A percentile compares a stretch with the other conserved stretches of the same genome.
phyloP scores from a whole-genome alignment of 64 coral and sea anemone species.

The Montipora sp. region DNA sequence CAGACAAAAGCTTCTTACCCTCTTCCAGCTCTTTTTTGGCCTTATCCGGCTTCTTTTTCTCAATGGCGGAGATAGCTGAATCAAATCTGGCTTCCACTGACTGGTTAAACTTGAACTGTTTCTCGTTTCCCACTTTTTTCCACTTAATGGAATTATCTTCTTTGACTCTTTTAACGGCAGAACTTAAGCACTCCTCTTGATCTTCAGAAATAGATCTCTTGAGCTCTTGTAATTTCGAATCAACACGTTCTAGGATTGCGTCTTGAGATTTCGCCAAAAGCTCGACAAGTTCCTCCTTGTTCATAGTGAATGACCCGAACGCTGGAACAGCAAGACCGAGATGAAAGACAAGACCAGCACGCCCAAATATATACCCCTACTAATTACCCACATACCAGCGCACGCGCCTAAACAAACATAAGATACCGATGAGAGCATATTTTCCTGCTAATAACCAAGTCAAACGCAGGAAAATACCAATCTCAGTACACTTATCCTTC shows the following conservation, averaged over 20 bases:
- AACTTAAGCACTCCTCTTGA: constrained; percentile 15
- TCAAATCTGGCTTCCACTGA: constrained; percentile 48
- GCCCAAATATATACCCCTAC: neutral
- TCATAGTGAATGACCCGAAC: constrained; percentile 17
- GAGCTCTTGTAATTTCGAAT: constrained; percentile 25
- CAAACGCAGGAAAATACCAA: neutral
- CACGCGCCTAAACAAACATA: neutral
- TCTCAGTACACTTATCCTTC: no score
- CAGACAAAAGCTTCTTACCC: constrained; percentile 39
- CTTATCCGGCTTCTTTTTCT: constrained; percentile 13
- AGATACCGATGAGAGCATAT: constrained; percentile 2
- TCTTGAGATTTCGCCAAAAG: constrained; percentile 17
- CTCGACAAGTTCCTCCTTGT: constrained; percentile 19
- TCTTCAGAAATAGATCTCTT: constrained; percentile 22
- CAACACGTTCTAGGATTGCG: neutral
- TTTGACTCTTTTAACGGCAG: constrained; percentile 35
- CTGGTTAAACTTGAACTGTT: constrained; percentile 51
- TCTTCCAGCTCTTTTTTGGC: constrained; percentile 30
- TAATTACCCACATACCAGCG: neutral
- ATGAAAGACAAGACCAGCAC: constrained; percentile 10
- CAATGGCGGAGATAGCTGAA: constrained; percentile 20
- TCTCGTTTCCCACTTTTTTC: constrained; percentile 43
- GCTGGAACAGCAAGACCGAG: constrained; percentile 23
- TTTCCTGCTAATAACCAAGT: neutral
- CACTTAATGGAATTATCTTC: neutral